Evolutionary conservation across 1,140 invertebrate species (phyloP).

Genomic region (Drosophila oshimai): DNA sequence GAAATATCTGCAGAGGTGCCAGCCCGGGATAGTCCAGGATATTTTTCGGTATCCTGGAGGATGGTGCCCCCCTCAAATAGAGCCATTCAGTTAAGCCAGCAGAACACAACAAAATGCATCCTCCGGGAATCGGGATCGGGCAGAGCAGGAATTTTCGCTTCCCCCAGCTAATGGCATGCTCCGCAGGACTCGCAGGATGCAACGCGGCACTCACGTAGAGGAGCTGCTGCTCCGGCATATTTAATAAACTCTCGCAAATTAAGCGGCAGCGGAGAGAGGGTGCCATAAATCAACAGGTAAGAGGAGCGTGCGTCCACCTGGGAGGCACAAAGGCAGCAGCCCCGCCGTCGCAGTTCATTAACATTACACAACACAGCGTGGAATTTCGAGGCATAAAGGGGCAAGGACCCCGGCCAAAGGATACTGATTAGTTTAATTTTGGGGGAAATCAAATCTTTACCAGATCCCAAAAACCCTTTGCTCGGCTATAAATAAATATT

Average conservation of each 20-base stretch:
- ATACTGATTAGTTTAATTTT: background rate
- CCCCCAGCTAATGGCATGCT: conserved; percentile 72
- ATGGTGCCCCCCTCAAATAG: conserved; percentile 22
- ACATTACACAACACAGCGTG: conserved; percentile 14
- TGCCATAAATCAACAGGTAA: conserved; percentile 54
- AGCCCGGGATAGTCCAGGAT: conserved; percentile 11
- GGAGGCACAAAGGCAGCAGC: conserved; percentile 14
- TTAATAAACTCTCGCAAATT: conserved; percentile 77
- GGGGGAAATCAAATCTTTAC: background rate
- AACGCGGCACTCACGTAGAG: conserved; percentile 56
- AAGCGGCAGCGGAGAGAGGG: conserved; percentile 43
- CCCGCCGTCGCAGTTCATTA: conserved; percentile 27
- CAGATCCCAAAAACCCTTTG: too few species aligned
- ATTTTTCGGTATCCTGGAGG: background rate
- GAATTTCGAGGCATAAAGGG: conserved; percentile 11
- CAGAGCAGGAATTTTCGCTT: conserved; percentile 68
- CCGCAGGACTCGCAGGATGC: conserved; percentile 44
- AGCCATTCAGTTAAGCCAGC: conserved; percentile 52
- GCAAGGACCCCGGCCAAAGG: background rate
- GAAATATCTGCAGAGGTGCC: conserved; percentile 66
- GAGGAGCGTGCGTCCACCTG: conserved; percentile 26
- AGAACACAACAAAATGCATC: conserved; percentile 36
- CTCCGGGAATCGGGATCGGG: conserved; percentile 41
- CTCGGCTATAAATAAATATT: background rate
- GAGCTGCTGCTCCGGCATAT: conserved; percentile 55